phyloP scores from a whole-genome alignment of 2,113 vertebrate genomes.

The Neomonachus schauinslandi region DNA sequence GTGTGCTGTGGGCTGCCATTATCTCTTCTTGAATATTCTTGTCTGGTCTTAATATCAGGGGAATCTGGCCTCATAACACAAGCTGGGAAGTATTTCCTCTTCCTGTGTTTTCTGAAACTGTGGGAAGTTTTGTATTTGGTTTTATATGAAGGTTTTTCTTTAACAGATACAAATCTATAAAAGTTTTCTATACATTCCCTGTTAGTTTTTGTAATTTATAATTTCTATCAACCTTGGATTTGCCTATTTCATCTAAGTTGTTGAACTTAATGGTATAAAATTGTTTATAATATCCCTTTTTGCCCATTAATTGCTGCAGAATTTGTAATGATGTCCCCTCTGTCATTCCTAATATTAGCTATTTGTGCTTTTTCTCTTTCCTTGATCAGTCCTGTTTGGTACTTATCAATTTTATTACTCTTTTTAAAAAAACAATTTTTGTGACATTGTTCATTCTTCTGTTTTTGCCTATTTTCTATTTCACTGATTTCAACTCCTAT shows the following conservation, averaged over 20 bases:
- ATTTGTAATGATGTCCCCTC: neutral
- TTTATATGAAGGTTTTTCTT: neutral
- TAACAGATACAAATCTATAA: neutral
- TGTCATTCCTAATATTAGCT: neutral
- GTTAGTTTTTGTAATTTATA: neutral
- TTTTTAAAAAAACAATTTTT: slow-evolving; percentile 2
- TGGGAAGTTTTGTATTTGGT: neutral
- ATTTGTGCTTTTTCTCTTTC: neutral
- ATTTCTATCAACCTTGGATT: neutral
- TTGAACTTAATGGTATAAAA: neutral
- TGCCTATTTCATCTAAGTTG: neutral
- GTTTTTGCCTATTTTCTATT: neutral
- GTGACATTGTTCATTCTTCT: neutral
- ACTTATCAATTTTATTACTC: neutral
- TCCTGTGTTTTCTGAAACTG: neutral
- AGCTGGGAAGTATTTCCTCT: neutral
- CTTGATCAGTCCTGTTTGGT: neutral
- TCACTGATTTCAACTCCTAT: neutral
- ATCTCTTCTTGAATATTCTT: neutral
- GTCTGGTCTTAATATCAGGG: neutral
- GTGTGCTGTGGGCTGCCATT: neutral
- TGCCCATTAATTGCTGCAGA: neutral
- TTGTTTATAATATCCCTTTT: neutral
- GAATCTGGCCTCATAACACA: neutral
- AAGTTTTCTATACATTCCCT: neutral